Percentiles rank a stretch among this genome's conserved stretches.
Conservation (phyloP, 2,888 invertebrate species). For the Cheilosia vernalis region DNA sequence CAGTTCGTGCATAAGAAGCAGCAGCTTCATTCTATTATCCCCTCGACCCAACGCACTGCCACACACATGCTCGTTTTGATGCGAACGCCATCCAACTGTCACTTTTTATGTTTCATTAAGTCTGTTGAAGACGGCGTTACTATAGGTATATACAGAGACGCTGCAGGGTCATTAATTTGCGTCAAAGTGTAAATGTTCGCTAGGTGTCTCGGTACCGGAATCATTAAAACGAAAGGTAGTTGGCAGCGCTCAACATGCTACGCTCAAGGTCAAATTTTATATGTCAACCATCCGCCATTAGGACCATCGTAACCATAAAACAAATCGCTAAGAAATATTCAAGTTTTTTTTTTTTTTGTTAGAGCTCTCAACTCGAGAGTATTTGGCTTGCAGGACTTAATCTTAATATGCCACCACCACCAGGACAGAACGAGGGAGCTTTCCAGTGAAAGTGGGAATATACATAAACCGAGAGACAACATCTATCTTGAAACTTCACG, state of each 20-base stretch:
- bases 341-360: not conserved
- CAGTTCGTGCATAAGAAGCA: conserved; percentile 5
- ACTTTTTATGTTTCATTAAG: conserved; percentile 40
- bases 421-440: conserved; percentile 12
- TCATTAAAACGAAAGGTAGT: conserved; percentile 21
- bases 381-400: conserved; percentile 53
- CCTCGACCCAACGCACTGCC: not conserved
- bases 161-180: conserved; percentile 31
- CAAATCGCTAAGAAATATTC: conserved; percentile 52
- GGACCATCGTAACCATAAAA: conserved; percentile 31
- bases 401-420: conserved; percentile 27
- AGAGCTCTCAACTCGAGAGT: not conserved
- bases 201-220: not conserved
- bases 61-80: conserved; percentile 15
- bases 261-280: conserved; percentile 38
- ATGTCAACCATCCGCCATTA: conserved; percentile 7
- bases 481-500: conserved; percentile 27
- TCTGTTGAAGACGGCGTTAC: conserved; percentile 18
- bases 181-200: conserved; percentile 13
- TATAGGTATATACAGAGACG: not conserved
- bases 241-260: not conserved
- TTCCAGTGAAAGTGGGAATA: conserved; percentile 22
- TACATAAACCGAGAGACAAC: conserved; percentile 30
- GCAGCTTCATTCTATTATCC: not conserved
- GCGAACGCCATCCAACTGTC: conserved; percentile 2